A percentile compares a stretch with the other conserved stretches of the same genome.
Conservation (phyloP, 2,888 invertebrate species). For the Pardosa pseudoannulata region DNA sequence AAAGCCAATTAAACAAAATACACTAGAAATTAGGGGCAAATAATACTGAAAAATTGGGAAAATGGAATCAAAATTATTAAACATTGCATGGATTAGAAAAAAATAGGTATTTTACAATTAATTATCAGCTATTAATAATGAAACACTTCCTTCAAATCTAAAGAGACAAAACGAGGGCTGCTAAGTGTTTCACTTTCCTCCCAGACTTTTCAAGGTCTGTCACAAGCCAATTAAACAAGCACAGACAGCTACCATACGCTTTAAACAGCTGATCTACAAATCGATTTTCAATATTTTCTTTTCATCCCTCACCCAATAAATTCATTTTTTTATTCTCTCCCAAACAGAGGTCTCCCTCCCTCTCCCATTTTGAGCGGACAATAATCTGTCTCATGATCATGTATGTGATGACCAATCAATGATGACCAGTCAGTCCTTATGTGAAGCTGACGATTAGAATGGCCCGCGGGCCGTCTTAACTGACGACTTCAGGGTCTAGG, state of each 20-base stretch:
- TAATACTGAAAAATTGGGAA: no score
- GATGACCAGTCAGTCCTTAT: slow-evolving; percentile 1
- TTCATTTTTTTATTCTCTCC: not conserved
- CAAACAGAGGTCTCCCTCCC: not conserved
- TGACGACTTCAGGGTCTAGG: slow-evolving; percentile 64
- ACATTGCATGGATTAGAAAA: no score
- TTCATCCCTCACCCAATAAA: not conserved
- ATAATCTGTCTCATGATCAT: slow-evolving; percentile 10
- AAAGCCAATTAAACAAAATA: no score
- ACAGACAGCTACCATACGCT: not conserved
- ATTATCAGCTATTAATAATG: no score
- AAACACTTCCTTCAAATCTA: no score
- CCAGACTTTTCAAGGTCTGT: not conserved
- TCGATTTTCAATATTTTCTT: slow-evolving; percentile 7
- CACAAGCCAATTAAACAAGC: not conserved
- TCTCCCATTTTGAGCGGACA: not conserved
- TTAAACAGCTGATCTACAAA: not conserved
- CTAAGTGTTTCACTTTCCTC: no score
- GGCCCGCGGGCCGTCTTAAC: slow-evolving; percentile 50
- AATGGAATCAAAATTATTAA: no score
- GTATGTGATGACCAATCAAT: slow-evolving; percentile 12
- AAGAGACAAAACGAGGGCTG: no score
- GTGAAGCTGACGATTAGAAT: not conserved
- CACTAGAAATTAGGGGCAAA: no score
- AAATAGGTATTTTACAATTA: no score